phyloP scores from a whole-genome alignment of 2,113 vertebrate genomes.

The Syrmaticus mikado region DNA sequence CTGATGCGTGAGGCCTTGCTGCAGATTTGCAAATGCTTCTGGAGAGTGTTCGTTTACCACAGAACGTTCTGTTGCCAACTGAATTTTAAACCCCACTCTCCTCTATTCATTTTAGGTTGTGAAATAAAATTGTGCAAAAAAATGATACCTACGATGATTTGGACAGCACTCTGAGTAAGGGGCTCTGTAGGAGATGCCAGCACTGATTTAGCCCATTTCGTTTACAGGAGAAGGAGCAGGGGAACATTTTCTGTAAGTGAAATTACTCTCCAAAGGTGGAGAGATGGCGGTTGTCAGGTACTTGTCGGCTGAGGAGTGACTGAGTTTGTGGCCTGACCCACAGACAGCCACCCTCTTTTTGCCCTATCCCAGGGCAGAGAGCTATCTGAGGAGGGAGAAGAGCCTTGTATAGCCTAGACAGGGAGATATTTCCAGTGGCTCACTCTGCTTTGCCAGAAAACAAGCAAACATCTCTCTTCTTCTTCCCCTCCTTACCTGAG shows the following conservation, averaged over 20 bases:
- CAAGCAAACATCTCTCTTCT: not conserved
- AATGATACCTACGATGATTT: not conserved
- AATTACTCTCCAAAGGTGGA: not conserved
- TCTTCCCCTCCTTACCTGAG: not conserved
- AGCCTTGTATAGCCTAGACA: not conserved
- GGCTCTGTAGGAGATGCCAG: not conserved
- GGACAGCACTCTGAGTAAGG: constrained; percentile 2
- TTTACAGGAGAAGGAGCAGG: not conserved
- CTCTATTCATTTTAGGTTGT: constrained; percentile 22
- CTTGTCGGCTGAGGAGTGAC: not conserved
- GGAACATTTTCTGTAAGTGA: not conserved
- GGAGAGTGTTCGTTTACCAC: constrained; percentile 17
- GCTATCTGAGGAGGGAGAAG: not conserved
- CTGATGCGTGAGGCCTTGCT: not conserved
- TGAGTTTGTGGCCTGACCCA: not conserved
- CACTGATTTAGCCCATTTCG: not conserved
- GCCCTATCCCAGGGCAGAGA: not conserved
- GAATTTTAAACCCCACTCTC: constrained; percentile 8
- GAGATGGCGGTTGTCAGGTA: not conserved
- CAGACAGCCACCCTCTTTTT: not conserved
- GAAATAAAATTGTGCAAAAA: constrained; percentile 27
- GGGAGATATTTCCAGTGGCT: not conserved
- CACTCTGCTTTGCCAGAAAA: not conserved
- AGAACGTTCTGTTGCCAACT: constrained; percentile 16
- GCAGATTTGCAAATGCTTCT: constrained; percentile 19